Percentiles rank a stretch among this genome's conserved stretches.
Conservation (phyloP, 1,140 invertebrate species). For the Pissodes strobi region DNA sequence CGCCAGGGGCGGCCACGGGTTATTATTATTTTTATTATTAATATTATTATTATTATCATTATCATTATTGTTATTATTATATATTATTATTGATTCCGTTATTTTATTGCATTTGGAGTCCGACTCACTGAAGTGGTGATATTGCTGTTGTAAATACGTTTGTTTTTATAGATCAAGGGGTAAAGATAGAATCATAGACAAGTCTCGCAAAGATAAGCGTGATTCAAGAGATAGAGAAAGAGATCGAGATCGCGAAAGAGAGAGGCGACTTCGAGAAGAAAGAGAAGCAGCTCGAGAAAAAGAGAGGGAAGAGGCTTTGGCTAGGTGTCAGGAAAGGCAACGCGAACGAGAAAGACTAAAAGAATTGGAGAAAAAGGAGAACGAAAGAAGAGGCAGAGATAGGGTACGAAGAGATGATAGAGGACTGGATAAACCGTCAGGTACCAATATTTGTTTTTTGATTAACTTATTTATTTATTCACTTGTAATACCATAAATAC, state of each 20-base stretch:
- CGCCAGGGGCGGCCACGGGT: too few relatives aligned
- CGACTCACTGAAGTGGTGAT: too few relatives aligned
- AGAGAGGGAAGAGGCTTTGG: conserved; percentile 62
- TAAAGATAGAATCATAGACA: conserved; percentile 40
- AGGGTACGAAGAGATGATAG: conserved; percentile 48
- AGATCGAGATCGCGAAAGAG: conserved; percentile 59
- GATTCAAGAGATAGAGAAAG: conserved; percentile 52
- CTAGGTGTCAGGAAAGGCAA: conserved; percentile 62
- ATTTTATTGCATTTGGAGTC: too few relatives aligned
- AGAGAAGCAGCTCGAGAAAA: conserved; percentile 61
- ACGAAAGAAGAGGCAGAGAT: conserved; percentile 51
- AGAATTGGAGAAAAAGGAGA: conserved; percentile 55
- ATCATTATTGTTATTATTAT: too few relatives aligned
- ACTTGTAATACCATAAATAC: too few relatives aligned
- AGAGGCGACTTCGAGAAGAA: conserved; percentile 56
- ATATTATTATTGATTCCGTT: too few relatives aligned
- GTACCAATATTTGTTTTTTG: too few relatives aligned
- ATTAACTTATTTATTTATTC: too few relatives aligned
- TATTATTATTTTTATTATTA: too few relatives aligned
- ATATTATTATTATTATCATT: too few relatives aligned
- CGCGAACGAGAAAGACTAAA: conserved; percentile 65
- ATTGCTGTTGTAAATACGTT: too few relatives aligned
- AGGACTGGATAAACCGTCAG: conserved; percentile 55
- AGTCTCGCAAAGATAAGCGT: conserved; percentile 44
- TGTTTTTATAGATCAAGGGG: conserved; percentile 30